These are phyloP conservation scores for Rachycentron canadum DNA, from an alignment of 2,797 vertebrate species.

Conservation along the genomic window DNA sequence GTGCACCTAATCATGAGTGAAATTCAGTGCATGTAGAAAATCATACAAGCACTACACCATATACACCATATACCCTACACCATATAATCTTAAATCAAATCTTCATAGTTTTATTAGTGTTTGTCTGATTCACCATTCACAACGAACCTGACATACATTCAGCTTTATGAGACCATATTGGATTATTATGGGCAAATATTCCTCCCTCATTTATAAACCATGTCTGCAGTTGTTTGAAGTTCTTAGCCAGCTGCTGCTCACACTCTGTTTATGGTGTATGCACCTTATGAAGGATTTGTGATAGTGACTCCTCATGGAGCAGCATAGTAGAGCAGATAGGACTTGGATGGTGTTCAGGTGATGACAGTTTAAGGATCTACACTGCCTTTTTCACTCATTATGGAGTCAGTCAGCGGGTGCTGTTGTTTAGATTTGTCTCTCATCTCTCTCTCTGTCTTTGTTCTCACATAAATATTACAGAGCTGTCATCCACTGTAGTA, in stretches of 20 bases:
- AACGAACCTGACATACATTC: constrained; percentile 1
- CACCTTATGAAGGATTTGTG: not conserved
- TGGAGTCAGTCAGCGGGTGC: constrained; percentile 18
- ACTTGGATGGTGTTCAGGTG: constrained; percentile 54
- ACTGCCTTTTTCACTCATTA: constrained; percentile 47
- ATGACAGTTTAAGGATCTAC: constrained; percentile 35
- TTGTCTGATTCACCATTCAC: constrained; percentile 13
- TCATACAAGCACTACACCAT: not conserved
- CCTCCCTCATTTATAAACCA: not conserved
- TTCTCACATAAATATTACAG: constrained; percentile 24
- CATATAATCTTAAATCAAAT: constrained; percentile 10
- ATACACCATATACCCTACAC: not conserved
- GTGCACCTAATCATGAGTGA: not conserved
- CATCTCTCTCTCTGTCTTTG: constrained; percentile 7
- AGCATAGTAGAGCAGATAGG: constrained; percentile 26
- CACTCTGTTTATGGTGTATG: not conserved
- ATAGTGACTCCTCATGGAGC: constrained; percentile 3
- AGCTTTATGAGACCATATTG: not conserved
- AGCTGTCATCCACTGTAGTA: not conserved
- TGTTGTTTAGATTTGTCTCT: constrained; percentile 48
- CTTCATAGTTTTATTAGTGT: constrained; percentile 14
- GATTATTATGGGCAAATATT: not conserved
- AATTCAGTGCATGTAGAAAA: not conserved
- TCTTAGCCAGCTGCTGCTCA: constrained; percentile 4
- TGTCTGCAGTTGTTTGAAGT: not conserved